These are phyloP conservation scores for Chelmon rostratus DNA, from an alignment of 2,797 vertebrate species.

Conservation along the genomic window DNA sequence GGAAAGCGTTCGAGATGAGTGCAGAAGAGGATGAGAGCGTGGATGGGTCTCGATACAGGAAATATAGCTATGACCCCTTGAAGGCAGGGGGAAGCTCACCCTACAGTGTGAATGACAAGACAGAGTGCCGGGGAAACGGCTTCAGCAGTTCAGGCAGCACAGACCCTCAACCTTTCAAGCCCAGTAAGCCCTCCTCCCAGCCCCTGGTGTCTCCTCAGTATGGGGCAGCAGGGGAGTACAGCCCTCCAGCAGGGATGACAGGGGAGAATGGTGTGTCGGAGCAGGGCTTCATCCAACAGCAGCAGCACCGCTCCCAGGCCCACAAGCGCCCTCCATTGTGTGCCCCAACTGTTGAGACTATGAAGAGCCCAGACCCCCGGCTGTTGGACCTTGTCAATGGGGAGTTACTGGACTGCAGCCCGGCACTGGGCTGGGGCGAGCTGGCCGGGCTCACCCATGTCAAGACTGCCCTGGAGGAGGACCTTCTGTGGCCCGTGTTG, in stretches of 20 bases:
- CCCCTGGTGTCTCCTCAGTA: conserved; percentile 89
- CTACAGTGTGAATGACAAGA: conserved; percentile 88
- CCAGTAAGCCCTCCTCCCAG: conserved; percentile 84
- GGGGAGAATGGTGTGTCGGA: conserved; percentile 85
- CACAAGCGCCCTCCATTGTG: conserved; percentile 80
- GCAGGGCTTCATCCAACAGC: conserved; percentile 83
- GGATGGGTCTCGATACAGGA: conserved; percentile 89
- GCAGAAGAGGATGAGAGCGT: conserved; percentile 87
- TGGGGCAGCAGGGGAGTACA: conserved; percentile 87
- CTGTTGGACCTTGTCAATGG: conserved; percentile 91
- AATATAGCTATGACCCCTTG: conserved; percentile 91
- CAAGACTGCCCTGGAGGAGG: conserved; percentile 94
- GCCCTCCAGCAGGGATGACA: conserved; percentile 86
- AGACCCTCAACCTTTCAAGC: conserved; percentile 83
- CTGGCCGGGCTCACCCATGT: conserved; percentile 90
- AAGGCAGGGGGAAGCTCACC: conserved; percentile 85
- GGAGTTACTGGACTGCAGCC: conserved; percentile 92
- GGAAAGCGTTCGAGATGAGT: conserved; percentile 92
- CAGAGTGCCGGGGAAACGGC: conserved; percentile 90
- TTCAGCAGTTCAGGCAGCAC: conserved; percentile 80
- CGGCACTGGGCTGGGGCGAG: conserved; percentile 92
- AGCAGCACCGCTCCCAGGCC: conserved; percentile 77
- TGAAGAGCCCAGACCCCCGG: conserved; percentile 89
- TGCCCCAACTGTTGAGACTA: conserved; percentile 81
- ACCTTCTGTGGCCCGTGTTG: conserved; percentile 94